Conservation (phyloP, 1,140 invertebrate species). For the Zaprionus kolodkinae region DNA sequence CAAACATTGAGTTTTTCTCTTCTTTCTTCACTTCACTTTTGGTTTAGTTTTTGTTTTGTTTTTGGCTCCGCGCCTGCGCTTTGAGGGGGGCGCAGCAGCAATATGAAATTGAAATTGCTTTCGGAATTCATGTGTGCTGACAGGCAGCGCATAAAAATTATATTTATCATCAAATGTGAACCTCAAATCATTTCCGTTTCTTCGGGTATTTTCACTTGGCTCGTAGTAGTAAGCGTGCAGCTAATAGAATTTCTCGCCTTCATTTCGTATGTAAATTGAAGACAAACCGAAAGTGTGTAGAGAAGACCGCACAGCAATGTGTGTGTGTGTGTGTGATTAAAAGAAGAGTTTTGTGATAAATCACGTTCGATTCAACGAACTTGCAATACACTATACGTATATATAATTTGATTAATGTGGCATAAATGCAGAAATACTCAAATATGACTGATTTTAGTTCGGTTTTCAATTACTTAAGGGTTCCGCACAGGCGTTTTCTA, state of each 20-base stretch:
- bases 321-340: conserved; percentile 27
- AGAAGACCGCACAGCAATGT: conserved; percentile 5
- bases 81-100: neutral
- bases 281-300: conserved; percentile 14
- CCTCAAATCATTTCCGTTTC: conserved; percentile 46
- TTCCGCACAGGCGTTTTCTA: too few relatives aligned
- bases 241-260: conserved; percentile 48
- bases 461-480: too few relatives aligned
- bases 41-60: conserved; percentile 14
- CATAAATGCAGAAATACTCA: too few relatives aligned
- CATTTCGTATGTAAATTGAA: conserved; percentile 45
- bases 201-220: conserved; percentile 46
- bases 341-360: conserved; percentile 21
- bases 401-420: too few relatives aligned
- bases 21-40: neutral
- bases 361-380: conserved; percentile 1
- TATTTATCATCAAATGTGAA: conserved; percentile 27
- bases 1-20: conserved; percentile 31
- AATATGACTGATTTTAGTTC: too few relatives aligned
- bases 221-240: conserved; percentile 15
- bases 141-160: conserved; percentile 29
- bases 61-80: conserved; percentile 5
- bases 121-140: conserved; percentile 44
- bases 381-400: conserved; percentile 7
- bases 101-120: conserved; percentile 45